Conservation (phyloP, 2,113 vertebrate species). For the Indri indri region DNA sequence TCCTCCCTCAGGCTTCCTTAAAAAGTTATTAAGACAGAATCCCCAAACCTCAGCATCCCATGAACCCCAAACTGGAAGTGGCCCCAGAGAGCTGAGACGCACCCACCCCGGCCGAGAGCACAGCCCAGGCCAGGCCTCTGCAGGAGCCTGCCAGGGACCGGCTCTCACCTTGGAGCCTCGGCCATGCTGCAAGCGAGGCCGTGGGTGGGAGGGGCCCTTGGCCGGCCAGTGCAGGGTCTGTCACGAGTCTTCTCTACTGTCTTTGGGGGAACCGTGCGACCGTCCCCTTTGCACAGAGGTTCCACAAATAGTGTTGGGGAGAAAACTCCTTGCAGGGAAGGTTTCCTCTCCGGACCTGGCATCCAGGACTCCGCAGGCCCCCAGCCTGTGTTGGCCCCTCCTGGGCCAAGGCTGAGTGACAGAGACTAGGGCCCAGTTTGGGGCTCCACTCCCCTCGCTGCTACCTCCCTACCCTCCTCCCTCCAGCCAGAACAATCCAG, state of each 20-base stretch:
- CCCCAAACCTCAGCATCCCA: neutral
- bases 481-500: neutral
- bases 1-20: neutral
- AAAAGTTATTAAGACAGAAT: neutral
- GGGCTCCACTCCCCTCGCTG: neutral
- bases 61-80: neutral
- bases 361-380: neutral
- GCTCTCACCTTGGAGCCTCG: neutral
- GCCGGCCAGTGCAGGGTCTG: neutral
- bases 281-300: neutral
- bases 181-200: neutral
- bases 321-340: too few relatives aligned
- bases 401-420: too few relatives aligned
- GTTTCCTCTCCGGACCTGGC: neutral
- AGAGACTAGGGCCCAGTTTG: rapidly evolving
- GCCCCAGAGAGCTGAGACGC: neutral
- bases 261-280: too few relatives aligned
- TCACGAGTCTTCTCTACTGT: neutral
- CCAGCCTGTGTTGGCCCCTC: neutral
- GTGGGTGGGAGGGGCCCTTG: too few relatives aligned
- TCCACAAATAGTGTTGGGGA: neutral
- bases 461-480: neutral
- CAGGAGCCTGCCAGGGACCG: neutral
- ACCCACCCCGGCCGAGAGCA: too few relatives aligned
- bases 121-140: rapidly evolving